phyloP scores from a whole-genome alignment of 1,140 invertebrate genomes.

The Chrysopa pallens region DNA sequence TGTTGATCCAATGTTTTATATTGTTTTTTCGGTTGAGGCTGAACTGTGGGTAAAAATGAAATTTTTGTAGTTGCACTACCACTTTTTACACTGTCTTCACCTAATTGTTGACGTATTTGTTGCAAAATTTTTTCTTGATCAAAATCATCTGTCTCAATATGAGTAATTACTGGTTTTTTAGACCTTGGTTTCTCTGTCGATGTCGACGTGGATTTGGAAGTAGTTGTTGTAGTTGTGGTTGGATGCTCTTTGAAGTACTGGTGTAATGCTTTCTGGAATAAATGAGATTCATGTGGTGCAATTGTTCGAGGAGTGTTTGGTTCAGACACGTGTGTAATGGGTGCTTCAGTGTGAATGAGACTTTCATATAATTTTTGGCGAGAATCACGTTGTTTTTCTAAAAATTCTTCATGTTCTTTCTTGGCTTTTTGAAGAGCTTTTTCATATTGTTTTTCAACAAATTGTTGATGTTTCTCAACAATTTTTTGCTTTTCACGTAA shows the following conservation, averaged over 20 bases:
- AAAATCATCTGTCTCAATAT: conserved; percentile 4
- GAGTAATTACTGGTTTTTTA: conserved; percentile 14
- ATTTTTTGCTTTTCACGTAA: conserved; percentile 34
- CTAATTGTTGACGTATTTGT: conserved; percentile 9
- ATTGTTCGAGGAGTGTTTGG: conserved; percentile 19
- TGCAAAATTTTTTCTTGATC: neutral
- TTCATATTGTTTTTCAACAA: conserved; percentile 46
- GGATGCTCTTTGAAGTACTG: conserved; percentile 30
- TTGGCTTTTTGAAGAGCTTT: conserved; percentile 46
- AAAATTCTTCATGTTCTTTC: conserved; percentile 39
- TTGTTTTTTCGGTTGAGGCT: conserved; percentile 6
- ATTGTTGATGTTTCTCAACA: conserved; percentile 48
- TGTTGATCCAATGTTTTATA: conserved; percentile 8
- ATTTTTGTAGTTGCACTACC: conserved; percentile 23
- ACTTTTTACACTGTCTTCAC: conserved; percentile 23
- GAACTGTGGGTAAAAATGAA: conserved; percentile 14
- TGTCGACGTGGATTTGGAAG: conserved; percentile 23
- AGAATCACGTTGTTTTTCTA: conserved; percentile 31
- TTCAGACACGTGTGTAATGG: conserved; percentile 1
- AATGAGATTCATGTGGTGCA: conserved; percentile 22
- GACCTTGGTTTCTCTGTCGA: conserved; percentile 11
- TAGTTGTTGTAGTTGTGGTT: conserved; percentile 23
- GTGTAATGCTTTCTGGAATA: conserved; percentile 25
- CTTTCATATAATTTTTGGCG: conserved; percentile 23
- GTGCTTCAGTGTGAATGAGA: neutral